Evolutionary conservation across 2,797 vertebrate genomes (phyloP).

Genomic region (Malurus splendens): DNA sequence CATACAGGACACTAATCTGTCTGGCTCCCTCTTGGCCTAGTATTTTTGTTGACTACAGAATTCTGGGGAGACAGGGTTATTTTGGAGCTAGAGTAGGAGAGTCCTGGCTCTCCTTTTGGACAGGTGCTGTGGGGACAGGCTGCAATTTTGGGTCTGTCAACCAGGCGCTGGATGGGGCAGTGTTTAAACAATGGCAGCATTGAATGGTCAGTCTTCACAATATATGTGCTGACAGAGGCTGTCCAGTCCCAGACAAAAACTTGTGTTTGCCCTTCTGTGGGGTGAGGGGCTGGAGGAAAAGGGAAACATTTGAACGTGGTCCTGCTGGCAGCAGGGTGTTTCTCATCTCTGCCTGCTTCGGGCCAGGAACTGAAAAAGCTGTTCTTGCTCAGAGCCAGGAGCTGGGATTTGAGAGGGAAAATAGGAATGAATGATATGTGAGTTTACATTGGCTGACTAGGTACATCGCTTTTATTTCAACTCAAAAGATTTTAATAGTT

Average conservation of each 20-base stretch:
- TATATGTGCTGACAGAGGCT: neutral
- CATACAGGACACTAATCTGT: neutral
- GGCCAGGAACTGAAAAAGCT: neutral
- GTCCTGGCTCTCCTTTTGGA: neutral
- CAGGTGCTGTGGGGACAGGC: neutral
- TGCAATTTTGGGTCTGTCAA: neutral
- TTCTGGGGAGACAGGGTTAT: neutral
- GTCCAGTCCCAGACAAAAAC: neutral
- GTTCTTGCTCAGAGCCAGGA: neutral
- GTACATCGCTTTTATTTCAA: neutral
- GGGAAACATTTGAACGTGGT: neutral
- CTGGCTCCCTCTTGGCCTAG: neutral
- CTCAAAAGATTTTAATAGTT: neutral
- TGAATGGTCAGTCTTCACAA: neutral
- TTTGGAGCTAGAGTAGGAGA: neutral
- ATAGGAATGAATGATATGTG: neutral
- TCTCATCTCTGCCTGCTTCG: neutral
- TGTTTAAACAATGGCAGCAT: neutral
- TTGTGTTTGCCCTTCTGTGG: neutral
- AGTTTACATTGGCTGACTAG: neutral
- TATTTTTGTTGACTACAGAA: neutral
- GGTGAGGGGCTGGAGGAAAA: neutral
- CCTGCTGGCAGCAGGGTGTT: accelerated
- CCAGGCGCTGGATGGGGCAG: neutral
- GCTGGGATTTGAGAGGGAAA: neutral